Percentiles rank a stretch among this genome's conserved stretches.
Evolutionary conservation across 1,140 invertebrate genomes (phyloP).

Genomic region (Papilio helenus): DNA sequence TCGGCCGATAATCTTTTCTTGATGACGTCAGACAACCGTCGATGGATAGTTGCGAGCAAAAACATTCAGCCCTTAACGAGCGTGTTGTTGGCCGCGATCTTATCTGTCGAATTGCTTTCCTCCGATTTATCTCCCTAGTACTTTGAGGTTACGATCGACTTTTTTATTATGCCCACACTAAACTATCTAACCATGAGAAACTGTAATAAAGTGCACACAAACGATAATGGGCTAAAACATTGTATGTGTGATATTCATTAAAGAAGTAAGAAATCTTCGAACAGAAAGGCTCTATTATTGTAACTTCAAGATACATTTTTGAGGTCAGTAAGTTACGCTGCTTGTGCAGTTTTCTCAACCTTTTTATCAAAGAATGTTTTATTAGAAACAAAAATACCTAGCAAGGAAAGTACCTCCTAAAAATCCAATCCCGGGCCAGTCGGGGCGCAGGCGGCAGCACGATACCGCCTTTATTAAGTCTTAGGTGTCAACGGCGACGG

Average conservation of each 20-base stretch:
- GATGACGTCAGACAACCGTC: conserved; percentile 58
- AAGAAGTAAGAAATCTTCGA: too few species aligned
- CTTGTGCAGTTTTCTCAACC: background rate
- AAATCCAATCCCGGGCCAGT: background rate
- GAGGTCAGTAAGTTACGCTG: background rate
- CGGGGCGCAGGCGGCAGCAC: background rate
- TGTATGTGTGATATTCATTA: too few species aligned
- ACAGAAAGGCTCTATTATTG: background rate
- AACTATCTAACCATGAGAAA: background rate
- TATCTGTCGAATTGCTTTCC: conserved; percentile 7
- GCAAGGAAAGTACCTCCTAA: background rate
- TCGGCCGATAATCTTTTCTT: conserved; percentile 77
- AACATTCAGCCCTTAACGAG: conserved; percentile 33
- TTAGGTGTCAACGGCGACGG: conserved; percentile 63
- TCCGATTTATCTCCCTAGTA: conserved; percentile 11
- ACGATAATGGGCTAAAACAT: too few species aligned
- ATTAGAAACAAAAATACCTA: conserved; percentile 5
- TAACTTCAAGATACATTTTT: background rate
- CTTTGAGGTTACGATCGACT: conserved; percentile 23
- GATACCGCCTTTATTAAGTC: conserved; percentile 49
- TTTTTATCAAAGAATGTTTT: background rate
- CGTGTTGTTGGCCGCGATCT: conserved; percentile 27
- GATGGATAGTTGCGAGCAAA: conserved; percentile 24
- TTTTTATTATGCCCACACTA: background rate
- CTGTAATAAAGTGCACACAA: background rate